Conservation (phyloP, 37 sponge, comb jelly and placozoan genomes). For the Lycopodina hypogea region DNA sequence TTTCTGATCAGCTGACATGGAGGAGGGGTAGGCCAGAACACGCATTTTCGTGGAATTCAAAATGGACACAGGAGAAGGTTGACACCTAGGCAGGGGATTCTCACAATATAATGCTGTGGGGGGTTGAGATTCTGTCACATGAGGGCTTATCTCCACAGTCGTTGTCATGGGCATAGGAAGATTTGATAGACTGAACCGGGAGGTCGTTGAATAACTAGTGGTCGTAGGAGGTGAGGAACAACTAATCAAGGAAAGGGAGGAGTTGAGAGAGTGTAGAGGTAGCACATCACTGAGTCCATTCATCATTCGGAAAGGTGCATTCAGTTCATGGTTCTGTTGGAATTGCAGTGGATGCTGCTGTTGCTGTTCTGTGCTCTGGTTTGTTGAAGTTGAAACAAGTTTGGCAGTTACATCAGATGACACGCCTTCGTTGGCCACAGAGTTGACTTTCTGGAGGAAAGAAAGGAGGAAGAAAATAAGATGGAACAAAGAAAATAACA, state of each 20-base stretch:
- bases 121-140: not conserved
- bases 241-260: not conserved
- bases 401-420: too few species aligned
- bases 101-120: too few species aligned
- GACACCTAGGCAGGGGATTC: not conserved
- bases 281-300: not conserved
- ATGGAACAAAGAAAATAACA: too few species aligned
- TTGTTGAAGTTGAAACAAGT: too few species aligned
- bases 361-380: too few species aligned
- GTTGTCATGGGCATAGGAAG: constrained; percentile 3
- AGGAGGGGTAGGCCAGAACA: not conserved
- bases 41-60: constrained; percentile 6
- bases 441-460: too few species aligned
- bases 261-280: not conserved
- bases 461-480: too few species aligned
- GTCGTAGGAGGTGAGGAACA: not conserved
- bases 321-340: not conserved
- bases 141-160: constrained; percentile 23
- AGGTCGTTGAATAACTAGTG: not conserved
- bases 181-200: not conserved
- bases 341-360: not conserved
- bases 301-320: not conserved
- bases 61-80: constrained; percentile 13
- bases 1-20: not conserved
- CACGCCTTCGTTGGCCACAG: too few species aligned